Evolutionary conservation across 2,888 invertebrate genomes (phyloP).

Genomic region (Timema podura): DNA sequence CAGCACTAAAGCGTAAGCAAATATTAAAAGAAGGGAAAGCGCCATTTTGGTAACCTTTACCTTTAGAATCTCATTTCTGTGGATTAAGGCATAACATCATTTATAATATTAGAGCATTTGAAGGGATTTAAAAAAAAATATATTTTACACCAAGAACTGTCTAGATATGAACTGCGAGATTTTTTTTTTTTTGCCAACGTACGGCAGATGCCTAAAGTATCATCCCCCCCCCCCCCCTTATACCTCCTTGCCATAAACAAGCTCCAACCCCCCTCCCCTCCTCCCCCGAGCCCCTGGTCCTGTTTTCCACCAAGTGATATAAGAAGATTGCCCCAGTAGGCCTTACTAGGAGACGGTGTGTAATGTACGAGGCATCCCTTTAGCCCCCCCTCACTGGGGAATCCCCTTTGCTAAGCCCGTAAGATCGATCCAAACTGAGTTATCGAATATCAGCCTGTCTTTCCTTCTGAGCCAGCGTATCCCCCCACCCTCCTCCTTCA

Average conservation of each 20-base stretch:
- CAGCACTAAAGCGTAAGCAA: too few relatives aligned
- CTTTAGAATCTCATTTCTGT: too few relatives aligned
- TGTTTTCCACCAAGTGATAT: not conserved
- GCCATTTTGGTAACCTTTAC: too few relatives aligned
- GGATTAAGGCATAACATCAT: too few relatives aligned
- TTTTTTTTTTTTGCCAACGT: not conserved
- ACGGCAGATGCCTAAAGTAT: conserved; percentile 2
- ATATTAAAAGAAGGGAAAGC: too few relatives aligned
- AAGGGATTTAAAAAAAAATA: too few relatives aligned
- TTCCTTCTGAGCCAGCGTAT: not conserved
- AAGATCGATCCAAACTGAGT: conserved; percentile 16
- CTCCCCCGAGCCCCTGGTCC: not conserved
- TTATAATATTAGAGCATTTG: too few relatives aligned
- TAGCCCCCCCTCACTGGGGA: too few relatives aligned
- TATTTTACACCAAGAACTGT: too few relatives aligned
- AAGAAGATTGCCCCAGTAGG: conserved; percentile 4
- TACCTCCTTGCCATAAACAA: not conserved
- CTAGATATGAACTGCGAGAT: too few relatives aligned
- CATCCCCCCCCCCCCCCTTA: not conserved
- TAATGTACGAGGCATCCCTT: conserved; percentile 14
- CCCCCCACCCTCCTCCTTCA: not conserved
- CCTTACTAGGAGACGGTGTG: not conserved
- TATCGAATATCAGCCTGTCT: conserved; percentile 4
- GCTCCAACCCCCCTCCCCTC: not conserved
- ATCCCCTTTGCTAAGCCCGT: not conserved